Conservation (phyloP, 1,140 invertebrate genomes). For the Cotesia chilonis region DNA sequence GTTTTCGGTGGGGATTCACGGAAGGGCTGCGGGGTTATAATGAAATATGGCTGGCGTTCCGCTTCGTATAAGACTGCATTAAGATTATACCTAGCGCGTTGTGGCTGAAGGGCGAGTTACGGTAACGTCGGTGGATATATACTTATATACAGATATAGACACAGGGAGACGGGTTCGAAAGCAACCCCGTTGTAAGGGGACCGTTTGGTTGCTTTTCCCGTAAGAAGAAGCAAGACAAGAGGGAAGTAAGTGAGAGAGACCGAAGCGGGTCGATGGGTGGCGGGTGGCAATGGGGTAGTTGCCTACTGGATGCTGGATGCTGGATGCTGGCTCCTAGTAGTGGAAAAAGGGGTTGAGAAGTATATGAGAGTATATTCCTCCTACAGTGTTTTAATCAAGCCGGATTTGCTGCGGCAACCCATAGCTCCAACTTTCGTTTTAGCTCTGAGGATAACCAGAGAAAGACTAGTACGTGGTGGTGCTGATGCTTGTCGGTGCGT, state of each 20-base stretch:
- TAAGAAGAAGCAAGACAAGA: slow-evolving; percentile 30
- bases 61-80: slow-evolving; percentile 66
- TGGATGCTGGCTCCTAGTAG: slow-evolving; percentile 34
- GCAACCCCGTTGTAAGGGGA: slow-evolving; percentile 16
- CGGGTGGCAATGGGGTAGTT: not conserved
- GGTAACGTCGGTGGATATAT: slow-evolving; percentile 41
- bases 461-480: too few relatives aligned
- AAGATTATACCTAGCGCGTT: slow-evolving; percentile 63
- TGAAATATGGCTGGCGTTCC: slow-evolving; percentile 65
- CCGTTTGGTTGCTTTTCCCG: slow-evolving; percentile 41
- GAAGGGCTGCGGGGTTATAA: slow-evolving; percentile 65
- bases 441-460: slow-evolving; percentile 43
- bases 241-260: slow-evolving; percentile 44
- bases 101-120: slow-evolving; percentile 57
- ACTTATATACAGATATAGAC: slow-evolving; percentile 19
- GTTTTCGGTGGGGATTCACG: slow-evolving; percentile 52
- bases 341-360: slow-evolving; percentile 42
- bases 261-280: slow-evolving; percentile 44
- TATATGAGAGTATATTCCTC: slow-evolving; percentile 56
- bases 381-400: slow-evolving; percentile 65
- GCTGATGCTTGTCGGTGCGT: not conserved
- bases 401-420: slow-evolving; percentile 66
- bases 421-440: slow-evolving; percentile 66
- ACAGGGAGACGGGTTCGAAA: slow-evolving; percentile 1
- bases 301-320: slow-evolving; percentile 22